Percentiles rank a stretch among this genome's conserved stretches.
These are phyloP conservation scores for Palaemon carinicauda DNA, from an alignment of 1,140 invertebrate genomes.

Conservation along the genomic window DNA sequence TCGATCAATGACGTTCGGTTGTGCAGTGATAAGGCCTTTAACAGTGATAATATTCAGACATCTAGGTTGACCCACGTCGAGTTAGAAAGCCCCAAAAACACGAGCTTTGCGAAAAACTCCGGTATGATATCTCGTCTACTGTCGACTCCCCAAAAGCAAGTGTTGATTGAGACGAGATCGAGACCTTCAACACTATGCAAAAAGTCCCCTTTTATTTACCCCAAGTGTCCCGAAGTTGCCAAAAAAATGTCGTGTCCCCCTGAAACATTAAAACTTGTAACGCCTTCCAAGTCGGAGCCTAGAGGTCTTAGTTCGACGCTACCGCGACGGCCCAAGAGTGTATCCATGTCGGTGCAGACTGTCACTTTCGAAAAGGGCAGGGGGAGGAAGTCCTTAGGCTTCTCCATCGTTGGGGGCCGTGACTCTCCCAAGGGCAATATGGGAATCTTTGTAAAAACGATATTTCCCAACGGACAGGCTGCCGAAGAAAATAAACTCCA, in stretches of 20 bases:
- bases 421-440: slow-evolving; percentile 77
- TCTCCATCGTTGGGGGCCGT: slow-evolving; percentile 78
- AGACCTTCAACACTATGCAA: slow-evolving; percentile 18
- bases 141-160: slow-evolving; percentile 16
- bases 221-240: not conserved
- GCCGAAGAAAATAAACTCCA: slow-evolving; percentile 74
- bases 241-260: slow-evolving; percentile 29
- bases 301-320: slow-evolving; percentile 42
- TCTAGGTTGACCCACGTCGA: slow-evolving; percentile 32
- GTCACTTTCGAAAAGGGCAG: slow-evolving; percentile 73
- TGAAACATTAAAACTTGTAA: slow-evolving; percentile 3
- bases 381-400: slow-evolving; percentile 75
- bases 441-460: slow-evolving; percentile 78
- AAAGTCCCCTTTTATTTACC: slow-evolving; percentile 5
- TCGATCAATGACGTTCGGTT: slow-evolving; percentile 28
- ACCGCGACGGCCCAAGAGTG: slow-evolving; percentile 50
- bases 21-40: slow-evolving; percentile 15
- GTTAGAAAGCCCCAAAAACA: slow-evolving; percentile 1
- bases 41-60: slow-evolving; percentile 30
- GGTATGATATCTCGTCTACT: slow-evolving; percentile 9
- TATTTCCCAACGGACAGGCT: slow-evolving; percentile 76
- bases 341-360: slow-evolving; percentile 64
- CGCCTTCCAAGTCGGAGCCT: slow-evolving; percentile 13
- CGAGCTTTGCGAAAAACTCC: not conserved
- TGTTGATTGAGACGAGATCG: slow-evolving; percentile 12